These are phyloP conservation scores for Vanessa cardui DNA, from an alignment of 2,888 invertebrate species.

Conservation along the genomic window DNA sequence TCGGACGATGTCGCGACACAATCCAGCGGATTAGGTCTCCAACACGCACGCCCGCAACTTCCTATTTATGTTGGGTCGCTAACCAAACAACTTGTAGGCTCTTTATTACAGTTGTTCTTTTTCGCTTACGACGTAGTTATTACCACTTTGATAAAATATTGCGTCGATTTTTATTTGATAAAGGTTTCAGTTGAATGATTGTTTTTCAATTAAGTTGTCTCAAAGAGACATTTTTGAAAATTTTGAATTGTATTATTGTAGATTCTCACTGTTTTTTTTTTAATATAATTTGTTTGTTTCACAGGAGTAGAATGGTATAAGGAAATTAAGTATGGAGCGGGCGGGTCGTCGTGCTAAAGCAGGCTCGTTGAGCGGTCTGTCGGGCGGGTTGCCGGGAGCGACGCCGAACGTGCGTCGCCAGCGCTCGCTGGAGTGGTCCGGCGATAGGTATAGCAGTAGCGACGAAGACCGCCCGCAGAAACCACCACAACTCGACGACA, in stretches of 20 bases:
- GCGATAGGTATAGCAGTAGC: slow-evolving; percentile 82
- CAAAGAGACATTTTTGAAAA: no score
- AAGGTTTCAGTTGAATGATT: slow-evolving; percentile 29
- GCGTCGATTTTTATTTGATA: slow-evolving; percentile 46
- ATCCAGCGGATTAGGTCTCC: slow-evolving; percentile 75
- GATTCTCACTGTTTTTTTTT: not conserved
- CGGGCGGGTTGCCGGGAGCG: slow-evolving; percentile 59
- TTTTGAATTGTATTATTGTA: not conserved
- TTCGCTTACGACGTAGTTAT: slow-evolving; percentile 69
- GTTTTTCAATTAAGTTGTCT: slow-evolving; percentile 19
- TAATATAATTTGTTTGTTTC: slow-evolving; percentile 41
- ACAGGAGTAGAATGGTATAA: slow-evolving; percentile 71
- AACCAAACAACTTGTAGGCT: slow-evolving; percentile 81
- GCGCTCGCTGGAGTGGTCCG: slow-evolving; percentile 83
- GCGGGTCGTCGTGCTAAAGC: slow-evolving; percentile 73
- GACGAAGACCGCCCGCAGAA: slow-evolving; percentile 79
- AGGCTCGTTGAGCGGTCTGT: slow-evolving; percentile 73
- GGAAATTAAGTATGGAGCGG: slow-evolving; percentile 69
- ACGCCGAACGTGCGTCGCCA: slow-evolving; percentile 73
- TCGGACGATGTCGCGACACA: slow-evolving; percentile 54
- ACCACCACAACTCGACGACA: slow-evolving; percentile 77
- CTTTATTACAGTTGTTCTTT: slow-evolving; percentile 82
- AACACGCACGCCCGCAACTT: slow-evolving; percentile 69
- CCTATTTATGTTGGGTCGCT: slow-evolving; percentile 75
- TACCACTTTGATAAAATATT: slow-evolving; percentile 73